Percentiles rank a stretch among this genome's conserved stretches.
Evolutionary conservation across 2,113 vertebrate species (phyloP).

Genomic region (Pollachius pollachius): DNA sequence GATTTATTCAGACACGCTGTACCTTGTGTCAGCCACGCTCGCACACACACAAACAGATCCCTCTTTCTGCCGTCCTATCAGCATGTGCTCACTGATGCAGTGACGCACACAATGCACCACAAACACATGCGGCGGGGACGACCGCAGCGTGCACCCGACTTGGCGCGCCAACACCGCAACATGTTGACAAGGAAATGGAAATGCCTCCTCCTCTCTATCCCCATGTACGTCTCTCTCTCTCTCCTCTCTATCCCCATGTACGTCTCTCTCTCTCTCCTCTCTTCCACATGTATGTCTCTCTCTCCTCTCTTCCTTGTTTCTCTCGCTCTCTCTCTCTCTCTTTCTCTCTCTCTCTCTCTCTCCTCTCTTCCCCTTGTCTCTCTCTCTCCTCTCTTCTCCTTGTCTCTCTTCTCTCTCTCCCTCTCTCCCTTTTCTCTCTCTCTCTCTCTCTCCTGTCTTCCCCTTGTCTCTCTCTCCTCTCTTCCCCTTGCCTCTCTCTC

Average conservation of each 20-base stretch:
- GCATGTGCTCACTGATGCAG: neutral
- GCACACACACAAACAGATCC: constrained; percentile 6
- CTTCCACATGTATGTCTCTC: constrained; percentile 22
- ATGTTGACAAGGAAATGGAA: neutral
- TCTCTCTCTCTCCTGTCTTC: too few relatives aligned
- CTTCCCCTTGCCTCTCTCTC: too few relatives aligned
- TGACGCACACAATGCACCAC: constrained; percentile 3
- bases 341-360: too few relatives aligned
- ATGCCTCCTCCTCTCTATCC: constrained; percentile 42
- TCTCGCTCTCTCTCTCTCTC: constrained; percentile 54
- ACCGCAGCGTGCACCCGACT: too few relatives aligned
- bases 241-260: constrained; percentile 31
- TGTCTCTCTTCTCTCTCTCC: neutral
- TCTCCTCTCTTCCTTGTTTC: constrained; percentile 27
- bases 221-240: constrained; percentile 17
- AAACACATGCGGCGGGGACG: constrained; percentile 5
- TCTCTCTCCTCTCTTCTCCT: too few relatives aligned
- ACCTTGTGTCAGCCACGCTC: neutral
- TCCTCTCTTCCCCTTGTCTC: too few relatives aligned
- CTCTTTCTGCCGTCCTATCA: too few relatives aligned
- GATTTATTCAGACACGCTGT: too few relatives aligned
- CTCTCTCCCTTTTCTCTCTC: too few relatives aligned
- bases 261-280: constrained; percentile 18
- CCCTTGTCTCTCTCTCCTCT: too few relatives aligned
- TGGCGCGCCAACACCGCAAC: too few relatives aligned